Percentiles rank a stretch among this genome's conserved stretches.
Conservation (phyloP, 1,140 invertebrate genomes). For the Drosophila neocordata region DNA sequence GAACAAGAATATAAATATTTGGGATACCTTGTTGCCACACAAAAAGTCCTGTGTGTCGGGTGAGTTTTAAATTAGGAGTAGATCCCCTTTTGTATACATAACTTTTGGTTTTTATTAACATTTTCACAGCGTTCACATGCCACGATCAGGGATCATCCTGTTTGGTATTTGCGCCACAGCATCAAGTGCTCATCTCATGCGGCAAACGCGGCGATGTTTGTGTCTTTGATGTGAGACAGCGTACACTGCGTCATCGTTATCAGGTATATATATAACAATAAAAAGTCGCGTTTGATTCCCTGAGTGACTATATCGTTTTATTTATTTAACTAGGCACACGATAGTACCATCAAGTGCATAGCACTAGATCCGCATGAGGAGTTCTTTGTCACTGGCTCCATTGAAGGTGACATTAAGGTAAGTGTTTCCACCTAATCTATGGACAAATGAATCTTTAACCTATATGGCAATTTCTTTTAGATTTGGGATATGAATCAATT, state of each 20-base stretch:
- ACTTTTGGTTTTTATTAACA: no score
- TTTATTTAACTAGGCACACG: constrained; percentile 88
- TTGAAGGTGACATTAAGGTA: constrained; percentile 99
- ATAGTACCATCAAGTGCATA: constrained; percentile 96
- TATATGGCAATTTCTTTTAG: constrained; percentile 85
- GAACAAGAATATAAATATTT: constrained; percentile 98
- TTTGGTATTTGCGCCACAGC: constrained; percentile 95
- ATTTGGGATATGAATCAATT: constrained; percentile 96
- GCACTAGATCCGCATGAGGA: constrained; percentile 97
- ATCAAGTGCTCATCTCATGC: constrained; percentile 95
- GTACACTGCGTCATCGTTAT: constrained; percentile 94
- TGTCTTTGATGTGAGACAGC: constrained; percentile 96
- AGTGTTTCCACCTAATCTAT: not conserved
- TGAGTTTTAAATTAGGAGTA: constrained; percentile 72
- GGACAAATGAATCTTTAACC: no score
- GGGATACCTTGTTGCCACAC: constrained; percentile 98
- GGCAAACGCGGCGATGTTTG: constrained; percentile 98
- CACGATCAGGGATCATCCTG: constrained; percentile 96
- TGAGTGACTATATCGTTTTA: no score
- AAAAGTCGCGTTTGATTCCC: no score
- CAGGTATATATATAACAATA: constrained; percentile 78
- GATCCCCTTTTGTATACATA: not conserved
- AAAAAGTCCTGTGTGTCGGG: constrained; percentile 96
- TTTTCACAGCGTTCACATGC: constrained; percentile 90
- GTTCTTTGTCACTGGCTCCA: constrained; percentile 97